phyloP scores from a whole-genome alignment of 2,888 invertebrate species.

The Hirtodrosophila histrioides region DNA sequence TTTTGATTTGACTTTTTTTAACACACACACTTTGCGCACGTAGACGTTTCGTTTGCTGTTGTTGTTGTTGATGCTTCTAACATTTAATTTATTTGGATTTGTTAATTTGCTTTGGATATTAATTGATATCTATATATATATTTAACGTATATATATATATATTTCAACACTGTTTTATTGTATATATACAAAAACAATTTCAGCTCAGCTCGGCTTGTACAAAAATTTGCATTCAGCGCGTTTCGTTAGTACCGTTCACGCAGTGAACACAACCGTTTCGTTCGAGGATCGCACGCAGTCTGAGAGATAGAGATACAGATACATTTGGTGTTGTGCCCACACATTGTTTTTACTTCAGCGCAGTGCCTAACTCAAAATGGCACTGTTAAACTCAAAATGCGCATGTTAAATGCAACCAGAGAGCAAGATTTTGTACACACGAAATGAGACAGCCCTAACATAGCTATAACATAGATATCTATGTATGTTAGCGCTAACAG shows the following conservation, averaged over 20 bases:
- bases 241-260: conserved; percentile 50
- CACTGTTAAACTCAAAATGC: conserved; percentile 45
- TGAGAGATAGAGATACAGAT: conserved; percentile 69
- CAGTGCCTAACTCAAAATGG: conserved; percentile 54
- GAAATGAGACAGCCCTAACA: too few species aligned
- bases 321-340: conserved; percentile 20
- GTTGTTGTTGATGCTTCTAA: conserved; percentile 25
- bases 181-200: conserved; percentile 35
- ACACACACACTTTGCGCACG: conserved; percentile 64
- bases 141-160: conserved; percentile 13
- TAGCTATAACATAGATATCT: too few species aligned
- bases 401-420: conserved; percentile 28
- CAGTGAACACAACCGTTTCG: conserved; percentile 72
- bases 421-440: too few species aligned
- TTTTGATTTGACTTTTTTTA: conserved; percentile 32
- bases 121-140: conserved; percentile 11
- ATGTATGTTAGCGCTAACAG: too few species aligned
- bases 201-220: conserved; percentile 42
- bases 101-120: conserved; percentile 25
- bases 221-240: conserved; percentile 52
- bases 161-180: conserved; percentile 34
- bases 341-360: conserved; percentile 29
- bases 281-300: conserved; percentile 81
- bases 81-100: conserved; percentile 43
- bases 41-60: conserved; percentile 45